Conservation (phyloP, 2,888 invertebrate genomes). For the Meliscaeva auricollis region DNA sequence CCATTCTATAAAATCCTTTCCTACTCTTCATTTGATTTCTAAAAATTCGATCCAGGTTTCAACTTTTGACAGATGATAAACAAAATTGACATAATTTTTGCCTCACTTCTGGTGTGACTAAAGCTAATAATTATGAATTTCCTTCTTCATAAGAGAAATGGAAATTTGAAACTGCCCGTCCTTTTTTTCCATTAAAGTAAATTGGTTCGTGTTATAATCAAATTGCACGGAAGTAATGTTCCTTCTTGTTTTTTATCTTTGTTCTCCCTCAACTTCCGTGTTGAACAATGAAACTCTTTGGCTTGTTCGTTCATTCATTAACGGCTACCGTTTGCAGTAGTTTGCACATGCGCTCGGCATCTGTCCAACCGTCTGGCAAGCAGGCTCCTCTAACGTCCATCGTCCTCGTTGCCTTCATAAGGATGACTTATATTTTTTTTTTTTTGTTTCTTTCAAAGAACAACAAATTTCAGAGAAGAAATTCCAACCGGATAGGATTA, state of each 20-base stretch:
- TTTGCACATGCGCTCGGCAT: constrained; percentile 66
- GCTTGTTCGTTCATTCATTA: constrained; percentile 44
- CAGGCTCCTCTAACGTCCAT: constrained; percentile 19
- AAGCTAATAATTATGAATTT: no score
- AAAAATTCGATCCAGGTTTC: no score
- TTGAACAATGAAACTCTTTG: constrained; percentile 56
- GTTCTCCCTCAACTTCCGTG: constrained; percentile 33
- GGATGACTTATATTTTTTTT: constrained; percentile 35
- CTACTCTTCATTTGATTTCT: no score
- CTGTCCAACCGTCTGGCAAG: constrained; percentile 64
- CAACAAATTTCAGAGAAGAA: constrained; percentile 52
- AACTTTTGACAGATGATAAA: no score
- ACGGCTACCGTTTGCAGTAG: constrained; percentile 61
- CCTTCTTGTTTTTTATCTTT: not conserved
- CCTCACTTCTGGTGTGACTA: no score
- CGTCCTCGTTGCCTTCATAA: constrained; percentile 1
- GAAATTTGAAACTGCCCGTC: constrained; percentile 54
- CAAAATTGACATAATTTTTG: no score
- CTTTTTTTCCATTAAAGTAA: not conserved
- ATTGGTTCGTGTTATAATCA: constrained; percentile 63
- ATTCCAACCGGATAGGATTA: constrained; percentile 74
- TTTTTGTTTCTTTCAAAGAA: constrained; percentile 8
- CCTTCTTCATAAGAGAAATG: not conserved
- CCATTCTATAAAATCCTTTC: no score
- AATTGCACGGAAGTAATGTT: constrained; percentile 57